These are phyloP conservation scores for Agapostemon virescens DNA, from an alignment of 2,888 invertebrate genomes.

Conservation along the genomic window DNA sequence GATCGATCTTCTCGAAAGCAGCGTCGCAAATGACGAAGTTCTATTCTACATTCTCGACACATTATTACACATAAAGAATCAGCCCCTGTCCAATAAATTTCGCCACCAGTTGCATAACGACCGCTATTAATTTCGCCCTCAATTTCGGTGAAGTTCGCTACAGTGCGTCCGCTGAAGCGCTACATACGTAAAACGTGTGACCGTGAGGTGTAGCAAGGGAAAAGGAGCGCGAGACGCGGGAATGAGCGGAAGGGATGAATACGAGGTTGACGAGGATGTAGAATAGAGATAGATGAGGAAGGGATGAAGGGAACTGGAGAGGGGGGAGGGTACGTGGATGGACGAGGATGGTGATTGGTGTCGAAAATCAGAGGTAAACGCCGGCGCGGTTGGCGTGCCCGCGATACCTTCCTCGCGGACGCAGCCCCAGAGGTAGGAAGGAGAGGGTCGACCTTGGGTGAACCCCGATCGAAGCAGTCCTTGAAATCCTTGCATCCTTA, in stretches of 20 bases:
- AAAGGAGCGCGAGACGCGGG: constrained; percentile 23
- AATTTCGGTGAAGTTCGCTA: background rate
- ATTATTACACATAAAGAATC: background rate
- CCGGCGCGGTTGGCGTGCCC: background rate
- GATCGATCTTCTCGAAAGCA: too few relatives aligned
- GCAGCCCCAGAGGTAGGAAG: constrained; percentile 23
- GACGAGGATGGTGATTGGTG: background rate
- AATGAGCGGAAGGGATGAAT: background rate
- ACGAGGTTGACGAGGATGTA: background rate
- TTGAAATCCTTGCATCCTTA: constrained; percentile 56
- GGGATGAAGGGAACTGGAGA: background rate
- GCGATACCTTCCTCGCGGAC: background rate
- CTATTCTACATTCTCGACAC: too few relatives aligned
- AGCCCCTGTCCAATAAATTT: background rate
- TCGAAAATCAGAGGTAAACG: constrained; percentile 43
- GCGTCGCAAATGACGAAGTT: too few relatives aligned
- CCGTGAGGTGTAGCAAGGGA: constrained; percentile 17
- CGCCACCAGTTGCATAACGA: too few relatives aligned
- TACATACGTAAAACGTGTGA: constrained; percentile 20
- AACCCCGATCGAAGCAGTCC: constrained; percentile 49
- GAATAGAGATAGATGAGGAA: background rate
- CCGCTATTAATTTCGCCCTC: background rate
- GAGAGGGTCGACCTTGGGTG: constrained; percentile 45
- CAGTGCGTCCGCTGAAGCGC: background rate
- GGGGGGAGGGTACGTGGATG: background rate